phyloP scores from a whole-genome alignment of 2,888 invertebrate species.

The Lasius platythorax region DNA sequence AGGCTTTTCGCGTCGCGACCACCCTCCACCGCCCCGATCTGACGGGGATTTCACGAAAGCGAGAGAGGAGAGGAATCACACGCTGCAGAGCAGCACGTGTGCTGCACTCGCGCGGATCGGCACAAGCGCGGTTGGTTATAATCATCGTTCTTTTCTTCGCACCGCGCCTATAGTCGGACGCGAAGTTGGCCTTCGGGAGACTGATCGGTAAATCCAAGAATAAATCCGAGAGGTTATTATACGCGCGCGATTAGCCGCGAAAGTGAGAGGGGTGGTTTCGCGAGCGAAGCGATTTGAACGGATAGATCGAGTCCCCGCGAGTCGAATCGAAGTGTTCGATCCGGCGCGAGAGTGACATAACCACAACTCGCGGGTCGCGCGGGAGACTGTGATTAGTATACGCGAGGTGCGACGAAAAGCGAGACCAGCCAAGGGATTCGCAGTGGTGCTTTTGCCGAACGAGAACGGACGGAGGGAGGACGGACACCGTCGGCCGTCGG shows the following conservation, averaged over 20 bases:
- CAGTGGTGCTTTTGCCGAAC: conserved; percentile 50
- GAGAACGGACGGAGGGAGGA: conserved; percentile 47
- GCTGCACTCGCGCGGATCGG: conserved; percentile 74
- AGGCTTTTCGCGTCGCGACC: conserved; percentile 40
- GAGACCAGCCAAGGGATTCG: conserved; percentile 62
- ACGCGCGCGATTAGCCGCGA: conserved; percentile 25
- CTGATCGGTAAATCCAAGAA: background rate
- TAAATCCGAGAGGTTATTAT: background rate
- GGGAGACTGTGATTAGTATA: conserved; percentile 65
- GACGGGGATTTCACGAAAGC: conserved; percentile 62
- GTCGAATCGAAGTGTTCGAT: conserved; percentile 32
- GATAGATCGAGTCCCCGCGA: background rate
- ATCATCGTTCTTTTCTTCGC: conserved; percentile 17
- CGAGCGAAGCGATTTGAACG: background rate
- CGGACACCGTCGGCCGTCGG: conserved; percentile 81
- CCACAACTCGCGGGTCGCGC: conserved; percentile 26
- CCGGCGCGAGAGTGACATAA: conserved; percentile 60
- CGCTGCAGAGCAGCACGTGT: conserved; percentile 76
- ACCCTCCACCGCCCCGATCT: conserved; percentile 53
- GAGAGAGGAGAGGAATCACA: conserved; percentile 72
- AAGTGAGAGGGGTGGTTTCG: conserved; percentile 25
- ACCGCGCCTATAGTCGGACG: conserved; percentile 16
- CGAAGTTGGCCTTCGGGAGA: conserved; percentile 7
- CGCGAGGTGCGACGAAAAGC: conserved; percentile 58
- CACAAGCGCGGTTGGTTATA: conserved; percentile 50